Evolutionary conservation across 2,797 vertebrate genomes (phyloP).

Genomic region (Urocyon cinereoargenteus): DNA sequence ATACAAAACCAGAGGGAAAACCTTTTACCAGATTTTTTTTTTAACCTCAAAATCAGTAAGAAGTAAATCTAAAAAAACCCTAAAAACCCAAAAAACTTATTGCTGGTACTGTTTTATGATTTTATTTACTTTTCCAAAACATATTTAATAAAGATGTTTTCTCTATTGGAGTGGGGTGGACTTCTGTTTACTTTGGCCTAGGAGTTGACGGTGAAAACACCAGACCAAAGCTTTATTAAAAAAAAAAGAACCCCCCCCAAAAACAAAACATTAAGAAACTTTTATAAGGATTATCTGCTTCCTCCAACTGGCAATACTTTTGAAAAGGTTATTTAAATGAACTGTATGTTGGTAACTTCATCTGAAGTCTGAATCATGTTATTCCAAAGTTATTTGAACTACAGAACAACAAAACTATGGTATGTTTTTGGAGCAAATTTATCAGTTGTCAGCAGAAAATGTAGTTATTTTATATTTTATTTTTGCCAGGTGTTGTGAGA

Average conservation of each 20-base stretch:
- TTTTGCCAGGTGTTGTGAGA: neutral
- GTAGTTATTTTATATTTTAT: slow-evolving; percentile 22
- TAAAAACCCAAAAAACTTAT: neutral
- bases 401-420: neutral
- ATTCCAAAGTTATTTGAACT: slow-evolving; percentile 42
- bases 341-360: neutral
- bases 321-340: neutral
- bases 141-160: slow-evolving; percentile 7
- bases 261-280: neutral
- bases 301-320: neutral
- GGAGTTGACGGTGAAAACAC: neutral
- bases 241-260: neutral
- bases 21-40: neutral
- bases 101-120: neutral
- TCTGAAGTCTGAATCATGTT: slow-evolving; percentile 39
- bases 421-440: slow-evolving; percentile 25
- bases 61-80: neutral
- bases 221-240: neutral
- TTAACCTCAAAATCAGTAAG: slow-evolving; percentile 40
- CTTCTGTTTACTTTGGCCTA: neutral
- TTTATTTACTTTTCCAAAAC: slow-evolving; percentile 41
- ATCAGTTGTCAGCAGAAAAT: neutral
- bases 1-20: too few species aligned
- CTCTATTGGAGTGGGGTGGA: neutral
- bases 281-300: neutral